phyloP scores from a whole-genome alignment of 1,140 invertebrate species.

The Drosophila ambigua region DNA sequence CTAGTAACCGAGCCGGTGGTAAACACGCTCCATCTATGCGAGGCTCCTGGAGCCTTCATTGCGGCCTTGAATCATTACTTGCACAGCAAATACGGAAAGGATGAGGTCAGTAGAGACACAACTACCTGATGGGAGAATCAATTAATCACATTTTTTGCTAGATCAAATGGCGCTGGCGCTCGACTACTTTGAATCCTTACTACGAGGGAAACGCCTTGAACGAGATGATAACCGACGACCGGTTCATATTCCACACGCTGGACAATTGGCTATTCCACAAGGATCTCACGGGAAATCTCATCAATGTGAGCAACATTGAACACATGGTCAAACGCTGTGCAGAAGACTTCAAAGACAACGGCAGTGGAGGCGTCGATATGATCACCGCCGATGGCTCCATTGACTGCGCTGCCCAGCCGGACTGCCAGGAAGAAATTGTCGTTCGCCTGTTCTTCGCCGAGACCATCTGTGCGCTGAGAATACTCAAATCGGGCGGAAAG shows the following conservation, averaged over 20 bases:
- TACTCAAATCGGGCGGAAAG: slow-evolving; percentile 89
- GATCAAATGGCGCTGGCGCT: slow-evolving; percentile 92
- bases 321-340: slow-evolving; percentile 84
- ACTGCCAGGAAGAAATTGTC: slow-evolving; percentile 93
- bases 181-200: slow-evolving; percentile 94
- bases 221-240: slow-evolving; percentile 92
- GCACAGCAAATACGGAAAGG: slow-evolving; percentile 85
- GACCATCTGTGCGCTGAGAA: slow-evolving; percentile 89
- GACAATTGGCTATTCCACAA: slow-evolving; percentile 93
- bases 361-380: slow-evolving; percentile 79
- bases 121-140: no score
- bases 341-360: slow-evolving; percentile 23
- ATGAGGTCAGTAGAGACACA: slow-evolving; percentile 84
- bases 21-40: slow-evolving; percentile 93
- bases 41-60: slow-evolving; percentile 97
- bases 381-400: slow-evolving; percentile 97
- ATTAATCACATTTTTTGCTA: slow-evolving; percentile 7
- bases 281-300: slow-evolving; percentile 93
- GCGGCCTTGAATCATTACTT: slow-evolving; percentile 95
- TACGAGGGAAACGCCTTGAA: slow-evolving; percentile 92
- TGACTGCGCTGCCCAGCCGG: slow-evolving; percentile 92
- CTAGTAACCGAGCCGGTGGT: slow-evolving; percentile 87
- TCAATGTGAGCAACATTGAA: slow-evolving; percentile 88
- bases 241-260: slow-evolving; percentile 91
- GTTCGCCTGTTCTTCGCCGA: slow-evolving; percentile 93